phyloP scores from a whole-genome alignment of 2,113 vertebrate species.

The Typhlomys cinereus region DNA sequence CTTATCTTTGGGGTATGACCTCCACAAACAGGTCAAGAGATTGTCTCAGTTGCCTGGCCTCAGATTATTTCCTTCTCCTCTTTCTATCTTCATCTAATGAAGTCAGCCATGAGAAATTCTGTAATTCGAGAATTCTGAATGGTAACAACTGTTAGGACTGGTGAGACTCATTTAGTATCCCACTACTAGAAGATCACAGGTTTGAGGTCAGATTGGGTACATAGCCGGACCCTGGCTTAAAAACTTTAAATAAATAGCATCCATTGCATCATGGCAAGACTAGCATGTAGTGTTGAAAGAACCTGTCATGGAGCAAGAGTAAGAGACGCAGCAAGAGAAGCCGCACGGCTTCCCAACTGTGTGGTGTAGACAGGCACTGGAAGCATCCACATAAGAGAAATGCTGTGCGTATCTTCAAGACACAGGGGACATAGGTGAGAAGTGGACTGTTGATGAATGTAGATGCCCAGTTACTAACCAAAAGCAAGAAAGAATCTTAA shows the following conservation, averaged over 20 bases:
- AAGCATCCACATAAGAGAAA: neutral
- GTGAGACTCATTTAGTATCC: neutral
- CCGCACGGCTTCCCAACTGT: neutral
- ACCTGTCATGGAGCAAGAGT: neutral
- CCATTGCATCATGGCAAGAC: neutral
- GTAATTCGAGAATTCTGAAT: neutral
- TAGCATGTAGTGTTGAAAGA: neutral
- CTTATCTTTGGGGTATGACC: neutral
- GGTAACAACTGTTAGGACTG: rapidly evolving
- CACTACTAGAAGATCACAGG: neutral
- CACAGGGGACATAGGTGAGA: neutral
- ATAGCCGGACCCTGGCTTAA: neutral
- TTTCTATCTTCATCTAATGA: neutral
- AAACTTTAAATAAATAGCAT: neutral
- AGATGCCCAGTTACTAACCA: neutral
- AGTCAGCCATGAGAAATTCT: neutral
- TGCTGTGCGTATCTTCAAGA: neutral
- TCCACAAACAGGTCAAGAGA: neutral
- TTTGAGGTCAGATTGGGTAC: neutral
- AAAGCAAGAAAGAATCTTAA: neutral
- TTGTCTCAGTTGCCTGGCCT: neutral
- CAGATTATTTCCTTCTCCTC: neutral
- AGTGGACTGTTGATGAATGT: neutral
- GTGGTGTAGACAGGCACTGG: neutral
- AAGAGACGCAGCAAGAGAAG: neutral